Evolutionary conservation across 2,113 vertebrate genomes (phyloP).

Genomic region (Alectura lathami): DNA sequence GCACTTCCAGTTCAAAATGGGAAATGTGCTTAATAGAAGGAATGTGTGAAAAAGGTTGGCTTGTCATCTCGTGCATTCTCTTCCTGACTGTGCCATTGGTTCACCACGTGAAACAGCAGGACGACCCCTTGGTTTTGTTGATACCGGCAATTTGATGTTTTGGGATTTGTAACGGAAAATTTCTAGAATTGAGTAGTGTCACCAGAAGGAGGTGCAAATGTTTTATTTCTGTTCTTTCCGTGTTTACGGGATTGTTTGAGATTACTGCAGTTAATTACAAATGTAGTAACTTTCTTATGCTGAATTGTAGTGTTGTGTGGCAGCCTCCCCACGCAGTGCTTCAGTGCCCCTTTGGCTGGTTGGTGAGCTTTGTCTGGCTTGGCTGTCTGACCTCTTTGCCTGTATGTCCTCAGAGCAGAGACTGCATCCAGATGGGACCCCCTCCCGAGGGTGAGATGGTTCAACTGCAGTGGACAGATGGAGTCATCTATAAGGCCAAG

Average conservation of each 20-base stretch:
- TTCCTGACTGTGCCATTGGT: neutral
- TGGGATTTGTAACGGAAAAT: neutral
- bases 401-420: conserved; percentile 82
- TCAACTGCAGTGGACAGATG: conserved; percentile 83
- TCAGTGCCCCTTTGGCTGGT: neutral
- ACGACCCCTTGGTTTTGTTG: neutral
- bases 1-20: neutral
- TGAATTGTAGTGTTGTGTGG: accelerated
- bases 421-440: conserved; percentile 85
- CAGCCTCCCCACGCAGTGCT: neutral
- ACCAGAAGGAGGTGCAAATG: neutral
- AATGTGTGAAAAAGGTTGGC: neutral
- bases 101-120: neutral
- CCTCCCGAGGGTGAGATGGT: conserved; percentile 86
- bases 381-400: neutral
- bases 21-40: conserved; percentile 19
- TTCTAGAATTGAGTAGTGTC: neutral
- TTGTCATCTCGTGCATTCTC: neutral
- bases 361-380: neutral
- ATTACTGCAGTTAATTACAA: neutral
- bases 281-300: neutral
- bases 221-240: neutral
- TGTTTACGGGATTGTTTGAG: neutral
- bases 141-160: neutral
- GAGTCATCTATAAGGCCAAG: conserved; percentile 84